These are phyloP conservation scores for Halcyon chelicuti DNA, from an alignment of 2,797 vertebrate genomes.

Conservation along the genomic window DNA sequence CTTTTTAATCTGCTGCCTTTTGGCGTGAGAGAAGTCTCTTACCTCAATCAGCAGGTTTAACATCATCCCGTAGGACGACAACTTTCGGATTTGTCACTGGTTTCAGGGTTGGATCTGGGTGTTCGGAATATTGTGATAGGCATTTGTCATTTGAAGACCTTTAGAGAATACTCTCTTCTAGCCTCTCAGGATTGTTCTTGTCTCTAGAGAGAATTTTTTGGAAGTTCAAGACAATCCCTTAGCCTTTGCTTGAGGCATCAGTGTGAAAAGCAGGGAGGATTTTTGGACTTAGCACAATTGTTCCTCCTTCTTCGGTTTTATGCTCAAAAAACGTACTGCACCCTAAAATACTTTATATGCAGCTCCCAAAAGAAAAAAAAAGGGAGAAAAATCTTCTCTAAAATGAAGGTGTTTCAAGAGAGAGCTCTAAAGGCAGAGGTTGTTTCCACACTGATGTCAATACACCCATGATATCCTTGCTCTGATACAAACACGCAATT, in stretches of 20 bases:
- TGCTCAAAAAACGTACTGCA: neutral
- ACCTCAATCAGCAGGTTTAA: slow-evolving; percentile 9
- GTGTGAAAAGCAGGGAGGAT: neutral
- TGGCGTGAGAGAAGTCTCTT: neutral
- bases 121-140: neutral
- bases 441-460: neutral
- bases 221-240: slow-evolving; percentile 48
- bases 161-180: neutral
- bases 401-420: neutral
- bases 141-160: slow-evolving; percentile 5
- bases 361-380: neutral
- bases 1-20: neutral
- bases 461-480: slow-evolving; percentile 11
- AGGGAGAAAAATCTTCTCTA: neutral
- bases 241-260: slow-evolving; percentile 44
- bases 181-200: slow-evolving; percentile 21
- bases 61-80: neutral
- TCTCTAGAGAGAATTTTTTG: slow-evolving; percentile 1
- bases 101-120: neutral
- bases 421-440: neutral
- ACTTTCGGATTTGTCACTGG: neutral
- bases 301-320: slow-evolving; percentile 41
- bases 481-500: slow-evolving; percentile 42
- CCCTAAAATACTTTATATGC: neutral
- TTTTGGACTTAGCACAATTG: neutral